Base-by-base conservation (phyloP, 1,140 invertebrate genomes). In the Epicauta chinensis region DNA sequence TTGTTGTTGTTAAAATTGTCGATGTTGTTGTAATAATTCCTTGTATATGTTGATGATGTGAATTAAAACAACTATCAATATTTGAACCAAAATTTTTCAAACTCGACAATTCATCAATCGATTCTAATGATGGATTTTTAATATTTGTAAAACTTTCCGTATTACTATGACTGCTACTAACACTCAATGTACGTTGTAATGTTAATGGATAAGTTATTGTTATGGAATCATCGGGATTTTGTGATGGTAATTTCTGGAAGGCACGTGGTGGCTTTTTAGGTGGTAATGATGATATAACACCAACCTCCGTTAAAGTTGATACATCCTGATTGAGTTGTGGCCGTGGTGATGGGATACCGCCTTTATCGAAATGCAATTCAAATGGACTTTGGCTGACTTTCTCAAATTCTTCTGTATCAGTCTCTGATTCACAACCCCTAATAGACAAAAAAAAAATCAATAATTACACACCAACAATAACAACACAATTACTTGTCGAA, bases 361-460 rank as follows among this genome's bases (percentile, higher is more conserved):
- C 59, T 34, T 63, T 60, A 29, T 66, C 62, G 48, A 65, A 70
- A 49, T 76, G 74, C 13, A 73, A 67, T 31, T 81, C 76, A 12
- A 74, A 71, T 0, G 74, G 74, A 53, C 76, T 80, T 62, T 81
- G 82, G 12, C 78, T 75, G 13, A 90, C 78, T 65, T 86, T 87
- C 65, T 91, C 87, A 70, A 90, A 90, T 56, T 89, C 87, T 66
- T 89, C 86, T 0, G 84, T 86, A 60, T 90, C 86, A 0, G 84
- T 87, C 73, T 89, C 86, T 3, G 86, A 89, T 63, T 88, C 87
- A 58, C 82, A 84, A 39, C 79, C 82, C 61, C 80, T 83, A 66
- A 47, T 5, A 30, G 34, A 47, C 42, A 44, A 15, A 29, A 13
- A 43, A 31, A 17, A 29, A 16, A 30, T 23, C 7, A 23, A 23